A percentile compares a stretch with the other conserved stretches of the same genome.
Evolutionary conservation across 2,888 invertebrate genomes (phyloP).

Genomic region (Parnassius apollo): DNA sequence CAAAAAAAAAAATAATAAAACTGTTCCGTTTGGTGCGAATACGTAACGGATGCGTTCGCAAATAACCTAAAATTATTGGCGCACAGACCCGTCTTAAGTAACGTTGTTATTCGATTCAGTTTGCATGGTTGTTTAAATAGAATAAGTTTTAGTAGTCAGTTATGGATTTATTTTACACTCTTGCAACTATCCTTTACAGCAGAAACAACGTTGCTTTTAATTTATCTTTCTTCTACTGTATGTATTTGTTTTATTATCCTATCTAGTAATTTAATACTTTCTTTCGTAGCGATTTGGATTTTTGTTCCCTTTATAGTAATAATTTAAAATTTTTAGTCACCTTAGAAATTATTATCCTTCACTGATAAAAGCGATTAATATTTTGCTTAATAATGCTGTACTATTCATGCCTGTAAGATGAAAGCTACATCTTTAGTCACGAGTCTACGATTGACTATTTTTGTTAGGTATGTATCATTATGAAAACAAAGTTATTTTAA

Average conservation of each 20-base stretch:
- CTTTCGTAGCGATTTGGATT: slow-evolving; percentile 24
- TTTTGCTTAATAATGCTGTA: background rate
- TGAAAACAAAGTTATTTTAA: too few species aligned
- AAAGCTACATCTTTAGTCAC: background rate
- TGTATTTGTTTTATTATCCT: slow-evolving; percentile 3
- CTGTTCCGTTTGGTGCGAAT: too few species aligned
- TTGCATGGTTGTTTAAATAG: too few species aligned
- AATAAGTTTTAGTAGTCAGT: background rate
- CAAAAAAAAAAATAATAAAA: too few species aligned
- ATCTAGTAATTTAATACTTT: slow-evolving; percentile 12
- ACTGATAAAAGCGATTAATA: slow-evolving; percentile 18
- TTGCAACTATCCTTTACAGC: background rate
- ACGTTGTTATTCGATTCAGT: background rate
- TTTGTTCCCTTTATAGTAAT: background rate
- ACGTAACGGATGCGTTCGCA: too few species aligned
- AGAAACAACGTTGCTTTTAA: slow-evolving; percentile 6
- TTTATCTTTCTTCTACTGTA: background rate
- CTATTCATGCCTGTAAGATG: slow-evolving; percentile 7
- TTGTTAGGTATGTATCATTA: too few species aligned
- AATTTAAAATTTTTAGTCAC: background rate
- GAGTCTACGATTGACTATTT: too few species aligned
- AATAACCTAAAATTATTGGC: too few species aligned
- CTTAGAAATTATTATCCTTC: slow-evolving; percentile 14
- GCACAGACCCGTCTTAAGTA: background rate
- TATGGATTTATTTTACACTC: background rate